These are phyloP conservation scores for human DNA, from an alignment of 2,113 vertebrate genomes.

Conservation along the genomic window DNA sequence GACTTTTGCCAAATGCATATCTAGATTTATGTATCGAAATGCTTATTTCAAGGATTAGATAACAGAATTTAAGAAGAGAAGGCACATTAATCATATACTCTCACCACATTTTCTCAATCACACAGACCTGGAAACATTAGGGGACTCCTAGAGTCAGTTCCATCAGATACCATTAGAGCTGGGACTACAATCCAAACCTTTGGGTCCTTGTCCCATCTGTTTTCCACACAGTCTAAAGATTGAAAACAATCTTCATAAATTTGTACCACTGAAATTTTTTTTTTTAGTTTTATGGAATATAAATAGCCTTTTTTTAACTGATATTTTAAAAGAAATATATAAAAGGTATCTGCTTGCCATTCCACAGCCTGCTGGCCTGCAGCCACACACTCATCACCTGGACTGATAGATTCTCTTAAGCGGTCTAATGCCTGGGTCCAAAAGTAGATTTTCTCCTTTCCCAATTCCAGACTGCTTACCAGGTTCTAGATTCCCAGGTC, in stretches of 20 bases:
- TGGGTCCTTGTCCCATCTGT: not conserved
- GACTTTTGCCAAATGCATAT: not conserved
- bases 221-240: not conserved
- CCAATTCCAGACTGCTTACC: not conserved
- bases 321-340: conserved; percentile 9
- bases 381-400: not conserved
- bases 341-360: not conserved
- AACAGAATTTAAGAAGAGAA: not conserved
- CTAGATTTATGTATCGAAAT: not conserved
- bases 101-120: not conserved
- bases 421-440: not conserved
- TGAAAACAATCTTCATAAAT: not conserved
- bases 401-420: not conserved
- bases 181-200: not conserved
- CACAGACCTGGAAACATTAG: not conserved
- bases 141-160: not conserved
- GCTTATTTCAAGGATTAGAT: not conserved
- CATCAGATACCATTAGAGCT: not conserved
- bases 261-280: not conserved
- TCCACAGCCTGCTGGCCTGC: not conserved
- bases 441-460: not conserved
- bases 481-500: not conserved
- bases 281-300: not conserved
- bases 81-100: not conserved
- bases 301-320: not conserved